A percentile compares a stretch with the other conserved stretches of the same genome.
Evolutionary conservation across 2,113 vertebrate genomes (phyloP).

Genomic region (Synchiropus splendidus): DNA sequence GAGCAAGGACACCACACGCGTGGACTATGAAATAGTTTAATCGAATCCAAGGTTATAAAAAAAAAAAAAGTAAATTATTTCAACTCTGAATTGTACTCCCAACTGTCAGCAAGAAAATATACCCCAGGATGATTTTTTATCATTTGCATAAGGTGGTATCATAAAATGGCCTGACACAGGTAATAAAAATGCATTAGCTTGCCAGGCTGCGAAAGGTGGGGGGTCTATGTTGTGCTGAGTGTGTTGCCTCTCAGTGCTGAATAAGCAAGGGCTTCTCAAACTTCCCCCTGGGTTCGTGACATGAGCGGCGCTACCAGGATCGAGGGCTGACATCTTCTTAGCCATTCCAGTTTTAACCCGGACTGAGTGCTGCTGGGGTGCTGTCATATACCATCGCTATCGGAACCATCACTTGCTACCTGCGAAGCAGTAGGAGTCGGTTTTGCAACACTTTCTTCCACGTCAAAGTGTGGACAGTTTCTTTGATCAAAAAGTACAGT

Average conservation of each 20-base stretch:
- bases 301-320: slow-evolving; percentile 35
- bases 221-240: slow-evolving; percentile 52
- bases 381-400: no score
- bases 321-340: slow-evolving; percentile 19
- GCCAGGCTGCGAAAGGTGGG: slow-evolving; percentile 24
- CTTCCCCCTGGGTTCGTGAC: slow-evolving; percentile 37
- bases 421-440: no score
- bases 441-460: no score
- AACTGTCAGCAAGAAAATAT: slow-evolving; percentile 59
- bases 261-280: slow-evolving; percentile 47
- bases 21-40: not conserved
- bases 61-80: slow-evolving; percentile 40
- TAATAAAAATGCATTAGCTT: slow-evolving; percentile 62
- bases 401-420: no score
- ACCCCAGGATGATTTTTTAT: slow-evolving; percentile 45
- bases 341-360: no score
- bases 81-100: slow-evolving; percentile 53
- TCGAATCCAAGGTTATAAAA: slow-evolving; percentile 22
- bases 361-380: no score
- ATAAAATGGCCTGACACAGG: slow-evolving; percentile 54
- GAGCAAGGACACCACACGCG: no score
- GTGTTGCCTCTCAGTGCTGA: slow-evolving; percentile 47
- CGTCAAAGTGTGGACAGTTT: no score
- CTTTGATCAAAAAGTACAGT: no score
- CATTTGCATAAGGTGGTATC: slow-evolving; percentile 58